phyloP scores from a whole-genome alignment of 1,140 invertebrate species.

The Plutomurus gul region DNA sequence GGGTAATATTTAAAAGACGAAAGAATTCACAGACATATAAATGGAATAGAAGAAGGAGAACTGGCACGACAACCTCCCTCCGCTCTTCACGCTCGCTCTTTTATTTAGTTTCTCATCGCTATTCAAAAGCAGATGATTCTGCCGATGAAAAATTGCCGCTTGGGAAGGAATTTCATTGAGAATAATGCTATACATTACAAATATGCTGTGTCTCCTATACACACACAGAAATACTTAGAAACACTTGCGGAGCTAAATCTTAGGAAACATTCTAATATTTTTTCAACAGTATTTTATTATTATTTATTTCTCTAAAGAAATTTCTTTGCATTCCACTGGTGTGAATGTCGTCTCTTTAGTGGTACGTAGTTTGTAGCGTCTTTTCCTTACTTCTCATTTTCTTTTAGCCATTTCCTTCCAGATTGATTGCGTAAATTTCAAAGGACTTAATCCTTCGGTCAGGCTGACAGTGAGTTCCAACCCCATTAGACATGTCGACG shows the following conservation, averaged over 20 bases:
- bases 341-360: no score
- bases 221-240: conserved; percentile 13
- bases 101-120: conserved; percentile 19
- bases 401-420: not conserved
- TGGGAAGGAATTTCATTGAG: no score
- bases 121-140: conserved; percentile 24
- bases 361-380: not conserved
- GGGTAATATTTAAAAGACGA: conserved; percentile 29
- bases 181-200: no score
- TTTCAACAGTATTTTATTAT: no score
- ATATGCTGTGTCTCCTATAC: no score
- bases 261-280: not conserved
- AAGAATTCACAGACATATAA: no score
- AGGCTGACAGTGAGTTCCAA: not conserved
- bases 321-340: not conserved
- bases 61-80: not conserved
- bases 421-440: conserved; percentile 22
- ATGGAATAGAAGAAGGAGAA: not conserved
- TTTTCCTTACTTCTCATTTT: not conserved
- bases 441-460: conserved; percentile 5
- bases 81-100: not conserved
- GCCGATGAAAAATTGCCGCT: conserved; percentile 7
- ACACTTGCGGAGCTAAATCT: conserved; percentile 26
- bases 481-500: not conserved
- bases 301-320: conserved; percentile 28